Evolutionary conservation across 2,888 invertebrate species (phyloP).

Genomic region (Drosophila vallismaia): DNA sequence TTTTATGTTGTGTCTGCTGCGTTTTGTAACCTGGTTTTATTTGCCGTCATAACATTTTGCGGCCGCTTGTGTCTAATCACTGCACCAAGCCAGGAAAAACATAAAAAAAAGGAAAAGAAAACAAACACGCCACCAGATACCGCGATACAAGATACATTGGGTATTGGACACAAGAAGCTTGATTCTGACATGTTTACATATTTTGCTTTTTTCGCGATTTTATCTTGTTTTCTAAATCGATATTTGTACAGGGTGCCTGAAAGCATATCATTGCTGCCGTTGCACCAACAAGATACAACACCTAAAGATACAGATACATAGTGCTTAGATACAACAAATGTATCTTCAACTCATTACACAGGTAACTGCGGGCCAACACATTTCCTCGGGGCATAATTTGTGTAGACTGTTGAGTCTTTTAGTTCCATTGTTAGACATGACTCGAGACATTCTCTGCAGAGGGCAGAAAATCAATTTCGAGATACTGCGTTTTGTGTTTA

Average conservation of each 20-base stretch:
- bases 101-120: constrained; percentile 18
- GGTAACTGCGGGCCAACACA: constrained; percentile 15
- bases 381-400: constrained; percentile 8
- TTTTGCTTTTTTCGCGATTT: constrained; percentile 26
- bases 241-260: constrained; percentile 63
- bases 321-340: constrained; percentile 6
- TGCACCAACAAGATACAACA: background rate
- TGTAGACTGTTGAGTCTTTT: constrained; percentile 14
- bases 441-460: constrained; percentile 9
- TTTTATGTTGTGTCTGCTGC: constrained; percentile 67
- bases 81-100: constrained; percentile 38
- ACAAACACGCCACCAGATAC: constrained; percentile 50
- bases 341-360: constrained; percentile 47
- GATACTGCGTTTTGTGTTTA: constrained; percentile 43
- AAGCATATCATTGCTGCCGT: constrained; percentile 23
- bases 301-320: constrained; percentile 31
- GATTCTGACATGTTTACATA: constrained; percentile 73
- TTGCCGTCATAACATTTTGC: constrained; percentile 71
- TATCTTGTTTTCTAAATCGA: constrained; percentile 60
- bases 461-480: constrained; percentile 55
- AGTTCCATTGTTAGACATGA: constrained; percentile 37
- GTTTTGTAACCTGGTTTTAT: constrained; percentile 79
- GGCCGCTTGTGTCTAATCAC: constrained; percentile 69
- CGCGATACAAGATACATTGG: constrained; percentile 62
- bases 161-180: constrained; percentile 66